A percentile compares a stretch with the other conserved stretches of the same genome.
phyloP scores from a whole-genome alignment of 2,113 vertebrate genomes.

The Percina caprodes region DNA sequence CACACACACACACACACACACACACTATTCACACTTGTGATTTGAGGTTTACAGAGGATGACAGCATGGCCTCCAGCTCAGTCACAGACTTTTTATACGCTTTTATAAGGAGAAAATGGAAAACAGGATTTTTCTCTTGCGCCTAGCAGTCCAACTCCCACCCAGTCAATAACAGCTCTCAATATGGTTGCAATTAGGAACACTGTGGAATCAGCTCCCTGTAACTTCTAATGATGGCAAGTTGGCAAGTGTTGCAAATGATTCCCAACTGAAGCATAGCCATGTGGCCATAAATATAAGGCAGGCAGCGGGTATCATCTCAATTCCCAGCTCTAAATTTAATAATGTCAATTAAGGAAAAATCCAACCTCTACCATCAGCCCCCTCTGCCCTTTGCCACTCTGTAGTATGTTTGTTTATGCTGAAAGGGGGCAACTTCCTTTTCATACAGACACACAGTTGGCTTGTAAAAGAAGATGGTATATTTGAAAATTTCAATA shows the following conservation, averaged over 20 bases:
- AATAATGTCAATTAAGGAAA: conserved; percentile 55
- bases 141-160: conserved; percentile 66
- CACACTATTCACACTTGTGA: conserved; percentile 79
- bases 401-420: conserved; percentile 40
- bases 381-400: conserved; percentile 6
- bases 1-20: conserved; percentile 57
- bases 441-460: conserved; percentile 8
- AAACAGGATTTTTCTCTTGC: conserved; percentile 72
- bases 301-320: conserved; percentile 51
- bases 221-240: conserved; percentile 76
- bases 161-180: conserved; percentile 76
- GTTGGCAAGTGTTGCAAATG: conserved; percentile 64
- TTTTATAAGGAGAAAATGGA: conserved; percentile 80
- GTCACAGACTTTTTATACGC: conserved; percentile 80
- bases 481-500: conserved; percentile 35
- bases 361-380: conserved; percentile 24
- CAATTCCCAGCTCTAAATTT: conserved; percentile 43
- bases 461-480: conserved; percentile 23
- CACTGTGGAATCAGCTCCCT: conserved; percentile 73
- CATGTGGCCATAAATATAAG: conserved; percentile 51
- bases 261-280: conserved; percentile 57
- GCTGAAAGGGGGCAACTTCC: conserved; percentile 6
- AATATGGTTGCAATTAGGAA: conserved; percentile 80
- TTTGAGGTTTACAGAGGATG: conserved; percentile 79
- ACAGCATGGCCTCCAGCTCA: conserved; percentile 80